These are phyloP conservation scores for Aradophagus sp. DNA, from an alignment of 1,140 invertebrate genomes.

Conservation along the genomic window DNA sequence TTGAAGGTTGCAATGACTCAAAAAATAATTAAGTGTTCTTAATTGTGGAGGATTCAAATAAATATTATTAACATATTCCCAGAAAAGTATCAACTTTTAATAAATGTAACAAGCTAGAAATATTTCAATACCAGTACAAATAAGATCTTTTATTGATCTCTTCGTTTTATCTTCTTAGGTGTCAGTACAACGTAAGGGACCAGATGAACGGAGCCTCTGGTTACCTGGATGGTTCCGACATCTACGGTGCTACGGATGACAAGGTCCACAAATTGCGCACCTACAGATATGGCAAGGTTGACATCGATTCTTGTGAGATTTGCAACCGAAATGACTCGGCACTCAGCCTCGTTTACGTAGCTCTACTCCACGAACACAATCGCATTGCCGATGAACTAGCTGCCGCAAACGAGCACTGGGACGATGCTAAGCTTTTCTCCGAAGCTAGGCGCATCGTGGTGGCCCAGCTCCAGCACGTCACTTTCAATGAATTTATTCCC, in stretches of 20 bases:
- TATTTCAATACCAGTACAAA: too few species aligned
- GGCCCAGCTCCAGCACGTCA: constrained; percentile 89
- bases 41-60: too few species aligned
- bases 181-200: constrained; percentile 82
- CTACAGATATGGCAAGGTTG: constrained; percentile 83
- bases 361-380: constrained; percentile 88
- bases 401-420: constrained; percentile 88
- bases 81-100: too few species aligned
- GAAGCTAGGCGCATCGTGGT: constrained; percentile 86
- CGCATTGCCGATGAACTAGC: constrained; percentile 84
- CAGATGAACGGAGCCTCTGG: constrained; percentile 92
- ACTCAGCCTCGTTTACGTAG: constrained; percentile 80
- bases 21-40: too few species aligned
- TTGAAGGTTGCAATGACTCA: too few species aligned
- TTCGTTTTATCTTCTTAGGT: constrained; percentile 72
- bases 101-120: too few species aligned
- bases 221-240: constrained; percentile 89
- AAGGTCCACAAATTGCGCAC: constrained; percentile 81
- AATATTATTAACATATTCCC: too few species aligned
- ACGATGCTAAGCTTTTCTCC: constrained; percentile 85
- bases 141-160: too few species aligned
- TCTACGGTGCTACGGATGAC: constrained; percentile 87
- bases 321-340: constrained; percentile 70
- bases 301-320: constrained; percentile 78
- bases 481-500: constrained; percentile 89